phyloP scores from a whole-genome alignment of 2,888 invertebrate species.

The Euclidia mi region DNA sequence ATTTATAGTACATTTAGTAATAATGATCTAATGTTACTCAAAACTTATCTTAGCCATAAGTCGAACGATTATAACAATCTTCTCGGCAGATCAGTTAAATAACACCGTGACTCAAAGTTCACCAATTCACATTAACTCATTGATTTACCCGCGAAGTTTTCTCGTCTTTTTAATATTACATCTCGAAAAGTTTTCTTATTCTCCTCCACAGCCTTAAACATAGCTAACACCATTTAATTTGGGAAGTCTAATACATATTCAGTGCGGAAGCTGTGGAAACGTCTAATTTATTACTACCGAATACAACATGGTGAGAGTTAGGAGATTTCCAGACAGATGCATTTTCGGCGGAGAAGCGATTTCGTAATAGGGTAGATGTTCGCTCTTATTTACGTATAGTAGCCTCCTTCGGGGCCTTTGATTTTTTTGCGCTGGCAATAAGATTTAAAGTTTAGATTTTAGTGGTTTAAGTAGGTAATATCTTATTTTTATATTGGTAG shows the following conservation, averaged over 20 bases:
- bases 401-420: too few relatives aligned
- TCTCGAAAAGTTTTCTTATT: slow-evolving; percentile 16
- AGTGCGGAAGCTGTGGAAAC: slow-evolving; percentile 33
- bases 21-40: too few relatives aligned
- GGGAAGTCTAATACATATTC: slow-evolving; percentile 53
- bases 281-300: slow-evolving; percentile 44
- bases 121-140: slow-evolving; percentile 9
- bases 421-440: too few relatives aligned
- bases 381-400: too few relatives aligned
- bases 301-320: slow-evolving; percentile 19
- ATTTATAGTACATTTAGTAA: too few relatives aligned
- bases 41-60: too few relatives aligned
- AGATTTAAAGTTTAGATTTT: too few relatives aligned
- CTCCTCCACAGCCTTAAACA: slow-evolving; percentile 17
- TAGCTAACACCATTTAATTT: slow-evolving; percentile 46
- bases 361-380: too few relatives aligned
- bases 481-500: too few relatives aligned
- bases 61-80: neutral
- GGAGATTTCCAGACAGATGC: slow-evolving; percentile 9
- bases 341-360: slow-evolving; percentile 6
- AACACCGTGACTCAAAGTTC: slow-evolving; percentile 4
- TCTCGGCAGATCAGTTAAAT: neutral
- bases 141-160: slow-evolving; percentile 7
- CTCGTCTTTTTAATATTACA: slow-evolving; percentile 19
- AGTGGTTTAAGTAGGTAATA: too few relatives aligned